Conservation (phyloP, 2,888 invertebrate species). For the Sphaerophoria taeniata region DNA sequence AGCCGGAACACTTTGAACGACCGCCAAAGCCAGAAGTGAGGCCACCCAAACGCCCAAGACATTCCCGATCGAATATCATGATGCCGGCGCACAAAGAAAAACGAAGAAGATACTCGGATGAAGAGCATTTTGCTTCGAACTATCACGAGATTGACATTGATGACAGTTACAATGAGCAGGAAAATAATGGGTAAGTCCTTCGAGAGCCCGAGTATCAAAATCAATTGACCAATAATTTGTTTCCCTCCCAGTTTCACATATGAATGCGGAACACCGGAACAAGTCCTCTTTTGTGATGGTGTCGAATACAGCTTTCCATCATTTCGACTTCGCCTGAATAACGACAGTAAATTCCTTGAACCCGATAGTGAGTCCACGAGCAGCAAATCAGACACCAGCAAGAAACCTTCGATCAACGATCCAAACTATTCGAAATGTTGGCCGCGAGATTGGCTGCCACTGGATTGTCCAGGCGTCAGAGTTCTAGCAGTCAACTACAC, state of each 20-base stretch:
- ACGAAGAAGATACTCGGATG: slow-evolving; percentile 77
- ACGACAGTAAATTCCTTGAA: slow-evolving; percentile 77
- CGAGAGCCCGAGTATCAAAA: neutral
- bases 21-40: slow-evolving; percentile 81
- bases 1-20: slow-evolving; percentile 81
- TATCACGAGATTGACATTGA: slow-evolving; percentile 42
- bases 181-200: slow-evolving; percentile 46
- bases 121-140: slow-evolving; percentile 57
- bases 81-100: slow-evolving; percentile 80
- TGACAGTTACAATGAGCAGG: slow-evolving; percentile 65
- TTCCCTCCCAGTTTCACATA: slow-evolving; percentile 76
- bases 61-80: slow-evolving; percentile 79
- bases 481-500: slow-evolving; percentile 93
- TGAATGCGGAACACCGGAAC: slow-evolving; percentile 78
- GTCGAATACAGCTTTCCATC: slow-evolving; percentile 81
- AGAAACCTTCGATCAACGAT: slow-evolving; percentile 75
- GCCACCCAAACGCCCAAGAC: slow-evolving; percentile 80
- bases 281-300: slow-evolving; percentile 79
- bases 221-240: neutral
- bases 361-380: slow-evolving; percentile 77
- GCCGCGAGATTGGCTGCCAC: slow-evolving; percentile 93
- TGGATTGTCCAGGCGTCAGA: slow-evolving; percentile 90
- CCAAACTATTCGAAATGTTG: slow-evolving; percentile 88
- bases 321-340: slow-evolving; percentile 80
- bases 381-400: slow-evolving; percentile 24